Percentiles rank a stretch among this genome's conserved stretches.
phyloP scores from a whole-genome alignment of 2,797 vertebrate genomes.

The Eidolon dupreanum region DNA sequence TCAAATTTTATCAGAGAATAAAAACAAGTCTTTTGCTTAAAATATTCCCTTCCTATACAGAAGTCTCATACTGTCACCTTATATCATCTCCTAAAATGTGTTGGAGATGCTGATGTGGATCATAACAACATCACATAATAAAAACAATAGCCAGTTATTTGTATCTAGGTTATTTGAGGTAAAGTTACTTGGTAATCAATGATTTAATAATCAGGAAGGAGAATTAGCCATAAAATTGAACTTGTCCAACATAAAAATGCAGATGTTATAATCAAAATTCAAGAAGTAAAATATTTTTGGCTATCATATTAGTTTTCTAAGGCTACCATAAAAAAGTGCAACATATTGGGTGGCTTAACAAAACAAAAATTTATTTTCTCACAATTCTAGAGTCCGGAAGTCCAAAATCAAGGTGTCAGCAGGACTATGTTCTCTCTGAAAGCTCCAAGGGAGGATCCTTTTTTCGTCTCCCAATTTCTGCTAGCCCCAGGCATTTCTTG shows the following conservation, averaged over 20 bases:
- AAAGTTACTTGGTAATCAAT: not conserved
- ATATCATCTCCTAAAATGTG: not conserved
- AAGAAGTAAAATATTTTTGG: not conserved
- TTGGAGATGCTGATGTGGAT: not conserved
- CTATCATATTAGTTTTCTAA: not conserved
- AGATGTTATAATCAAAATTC: not conserved
- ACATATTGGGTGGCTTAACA: not conserved
- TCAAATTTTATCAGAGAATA: not conserved
- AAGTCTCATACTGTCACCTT: not conserved
- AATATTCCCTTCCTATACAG: not conserved
- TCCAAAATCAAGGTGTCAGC: not conserved
- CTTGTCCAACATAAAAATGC: not conserved
- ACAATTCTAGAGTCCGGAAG: not conserved
- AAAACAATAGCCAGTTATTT: not conserved
- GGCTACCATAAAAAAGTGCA: not conserved
- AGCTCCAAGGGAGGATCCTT: not conserved
- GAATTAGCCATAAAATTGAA: not conserved
- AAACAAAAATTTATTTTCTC: not conserved
- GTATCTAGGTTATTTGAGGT: not conserved
- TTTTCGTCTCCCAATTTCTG: not conserved
- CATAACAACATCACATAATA: not conserved
- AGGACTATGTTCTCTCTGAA: not conserved
- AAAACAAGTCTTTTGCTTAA: not conserved
- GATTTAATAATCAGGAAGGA: not conserved
- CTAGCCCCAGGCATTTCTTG: too few relatives aligned